Conservation (phyloP, 1,140 invertebrate genomes). For the Mylabris phalerata region DNA sequence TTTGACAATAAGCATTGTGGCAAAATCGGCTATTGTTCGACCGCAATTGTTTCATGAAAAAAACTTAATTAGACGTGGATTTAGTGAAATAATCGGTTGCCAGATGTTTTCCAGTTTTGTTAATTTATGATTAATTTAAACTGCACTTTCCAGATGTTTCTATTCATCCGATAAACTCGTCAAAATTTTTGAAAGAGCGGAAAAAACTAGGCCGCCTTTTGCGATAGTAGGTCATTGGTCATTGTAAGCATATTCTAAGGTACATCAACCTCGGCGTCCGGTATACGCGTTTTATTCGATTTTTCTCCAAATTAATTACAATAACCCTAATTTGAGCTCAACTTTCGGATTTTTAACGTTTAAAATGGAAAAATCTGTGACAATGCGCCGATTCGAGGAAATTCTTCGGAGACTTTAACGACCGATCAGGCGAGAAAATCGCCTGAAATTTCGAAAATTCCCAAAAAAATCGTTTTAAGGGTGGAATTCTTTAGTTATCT, state of each 20-base stretch:
- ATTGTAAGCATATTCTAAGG: neutral
- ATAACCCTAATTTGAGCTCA: no score
- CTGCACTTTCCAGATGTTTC: neutral
- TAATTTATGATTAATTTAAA: neutral
- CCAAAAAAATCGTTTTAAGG: neutral
- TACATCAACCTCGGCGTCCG: slow-evolving; percentile 1
- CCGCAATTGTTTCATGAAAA: no score
- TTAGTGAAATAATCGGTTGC: no score
- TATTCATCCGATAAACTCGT: neutral
- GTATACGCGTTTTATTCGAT: no score
- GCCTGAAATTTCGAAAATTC: neutral
- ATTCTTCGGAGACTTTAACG: slow-evolving; percentile 7
- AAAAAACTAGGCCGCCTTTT: neutral
- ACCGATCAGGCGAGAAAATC: slow-evolving; percentile 30
- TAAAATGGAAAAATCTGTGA: neutral
- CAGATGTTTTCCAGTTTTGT: neutral
- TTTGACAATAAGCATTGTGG: slow-evolving; percentile 15
- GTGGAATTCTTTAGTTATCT: slow-evolving; percentile 4
- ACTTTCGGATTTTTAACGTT: no score
- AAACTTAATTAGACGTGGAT: no score
- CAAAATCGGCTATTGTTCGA: neutral
- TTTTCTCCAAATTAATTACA: no score
- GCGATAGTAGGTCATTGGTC: slow-evolving; percentile 11
- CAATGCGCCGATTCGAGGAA: neutral
- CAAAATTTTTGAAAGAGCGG: neutral